Conservation (phyloP, 1,140 invertebrate genomes). For the Macrostomum lignano region DNA sequence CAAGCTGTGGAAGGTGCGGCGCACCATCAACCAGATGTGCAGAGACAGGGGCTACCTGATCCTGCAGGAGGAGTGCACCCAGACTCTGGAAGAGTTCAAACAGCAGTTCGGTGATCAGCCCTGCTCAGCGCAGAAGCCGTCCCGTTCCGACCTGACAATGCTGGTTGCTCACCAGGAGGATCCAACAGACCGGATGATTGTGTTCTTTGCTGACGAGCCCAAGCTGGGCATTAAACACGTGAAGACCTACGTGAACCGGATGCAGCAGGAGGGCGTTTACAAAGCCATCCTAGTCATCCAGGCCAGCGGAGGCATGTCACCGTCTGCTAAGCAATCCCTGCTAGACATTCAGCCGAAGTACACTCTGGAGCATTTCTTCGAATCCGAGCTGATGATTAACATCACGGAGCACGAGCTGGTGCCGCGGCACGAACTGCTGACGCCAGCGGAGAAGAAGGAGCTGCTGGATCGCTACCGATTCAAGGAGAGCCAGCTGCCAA, state of each 20-base stretch:
- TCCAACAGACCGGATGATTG: conserved; percentile 67
- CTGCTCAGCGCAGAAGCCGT: too few species aligned
- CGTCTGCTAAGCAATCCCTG: conserved; percentile 75
- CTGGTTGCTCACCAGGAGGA: conserved; percentile 6
- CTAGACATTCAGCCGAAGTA: conserved; percentile 89
- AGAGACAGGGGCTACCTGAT: conserved; percentile 40
- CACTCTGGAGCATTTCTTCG: conserved; percentile 86
- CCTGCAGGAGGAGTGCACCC: conserved; percentile 95
- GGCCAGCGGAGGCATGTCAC: conserved; percentile 67
- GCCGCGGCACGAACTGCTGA: conserved; percentile 90
- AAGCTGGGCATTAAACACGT: conserved; percentile 98
- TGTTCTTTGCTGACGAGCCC: conserved; percentile 92
- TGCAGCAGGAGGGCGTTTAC: conserved; percentile 98
- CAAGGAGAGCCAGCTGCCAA: conserved; percentile 92
- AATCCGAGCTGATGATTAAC: conserved; percentile 88
- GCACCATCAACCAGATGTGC: conserved; percentile 40
- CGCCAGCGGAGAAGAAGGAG: conserved; percentile 83
- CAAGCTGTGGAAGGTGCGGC: conserved; percentile 83
- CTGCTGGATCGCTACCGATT: conserved; percentile 68
- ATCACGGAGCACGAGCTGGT: conserved; percentile 87
- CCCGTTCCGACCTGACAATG: conserved; percentile 2
- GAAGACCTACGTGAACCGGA: conserved; percentile 87
- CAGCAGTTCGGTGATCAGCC: conserved; percentile 84
- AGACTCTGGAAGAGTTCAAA: conserved; percentile 89
- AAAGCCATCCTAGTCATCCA: conserved; percentile 78